These are phyloP conservation scores for Zeuzera pyrina DNA, from an alignment of 2,888 invertebrate genomes.

Conservation along the genomic window DNA sequence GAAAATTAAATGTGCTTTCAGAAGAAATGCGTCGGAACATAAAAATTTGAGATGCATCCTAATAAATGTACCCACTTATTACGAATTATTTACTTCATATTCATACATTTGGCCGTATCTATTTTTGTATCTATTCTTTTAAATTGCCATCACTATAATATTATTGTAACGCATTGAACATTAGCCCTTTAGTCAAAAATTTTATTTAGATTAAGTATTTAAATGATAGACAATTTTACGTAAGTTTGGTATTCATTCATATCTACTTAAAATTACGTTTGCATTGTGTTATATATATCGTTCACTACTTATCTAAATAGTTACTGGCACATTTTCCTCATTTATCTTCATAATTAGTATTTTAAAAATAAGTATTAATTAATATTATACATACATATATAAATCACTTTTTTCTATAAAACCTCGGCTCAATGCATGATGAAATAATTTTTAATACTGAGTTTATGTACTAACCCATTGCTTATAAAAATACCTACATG, in stretches of 20 bases:
- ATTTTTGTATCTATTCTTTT: conserved; percentile 5
- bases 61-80: too few species aligned
- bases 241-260: conserved; percentile 29
- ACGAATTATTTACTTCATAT: too few species aligned
- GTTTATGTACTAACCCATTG: too few species aligned
- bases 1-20: too few species aligned
- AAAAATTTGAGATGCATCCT: too few species aligned
- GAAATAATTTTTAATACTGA: too few species aligned
- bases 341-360: background rate
- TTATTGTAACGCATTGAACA: conserved; percentile 52
- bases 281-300: conserved; percentile 7
- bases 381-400: background rate
- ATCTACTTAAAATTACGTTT: conserved; percentile 14
- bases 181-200: conserved; percentile 61
- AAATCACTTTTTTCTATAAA: too few species aligned
- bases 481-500: too few species aligned
- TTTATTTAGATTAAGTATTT: conserved; percentile 65
- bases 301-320: conserved; percentile 17
- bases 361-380: background rate
- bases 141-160: conserved; percentile 5
- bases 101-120: too few species aligned
- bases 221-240: conserved; percentile 41
- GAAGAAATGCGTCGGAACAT: too few species aligned
- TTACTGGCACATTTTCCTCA: conserved; percentile 37
- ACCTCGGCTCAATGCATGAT: too few species aligned